A percentile compares a stretch with the other conserved stretches of the same genome.
phyloP scores from a whole-genome alignment of 2,113 vertebrate genomes.

The Tautogolabrus adspersus region DNA sequence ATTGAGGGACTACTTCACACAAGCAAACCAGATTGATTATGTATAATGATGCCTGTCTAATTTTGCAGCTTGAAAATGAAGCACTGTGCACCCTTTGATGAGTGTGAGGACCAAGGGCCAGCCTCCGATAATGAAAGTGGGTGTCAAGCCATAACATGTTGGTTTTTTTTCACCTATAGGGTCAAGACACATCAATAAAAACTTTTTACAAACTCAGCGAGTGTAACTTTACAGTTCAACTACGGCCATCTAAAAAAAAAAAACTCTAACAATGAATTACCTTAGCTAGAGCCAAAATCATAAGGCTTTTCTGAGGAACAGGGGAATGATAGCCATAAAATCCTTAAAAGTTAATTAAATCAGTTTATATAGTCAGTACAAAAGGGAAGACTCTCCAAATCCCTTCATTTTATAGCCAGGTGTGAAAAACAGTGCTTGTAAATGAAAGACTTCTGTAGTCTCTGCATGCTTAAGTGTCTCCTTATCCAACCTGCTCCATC shows the following conservation, averaged over 20 bases:
- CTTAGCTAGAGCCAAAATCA: conserved; percentile 2
- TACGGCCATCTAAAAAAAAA: too few relatives aligned
- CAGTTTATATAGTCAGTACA: conserved; percentile 38
- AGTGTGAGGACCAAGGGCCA: conserved; percentile 18
- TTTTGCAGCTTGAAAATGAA: conserved; percentile 37
- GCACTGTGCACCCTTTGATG: conserved; percentile 32
- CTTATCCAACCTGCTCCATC: conserved; percentile 34
- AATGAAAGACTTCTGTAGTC: conserved; percentile 49
- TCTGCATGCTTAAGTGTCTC: conserved; percentile 46
- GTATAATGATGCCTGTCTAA: conserved; percentile 23
- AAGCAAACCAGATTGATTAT: conserved; percentile 46
- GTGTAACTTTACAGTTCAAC: conserved; percentile 9
- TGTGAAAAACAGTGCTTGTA: conserved; percentile 49
- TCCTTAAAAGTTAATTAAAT: conserved; percentile 57
- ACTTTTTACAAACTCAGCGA: conserved; percentile 1
- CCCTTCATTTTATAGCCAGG: conserved; percentile 57
- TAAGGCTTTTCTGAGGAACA: conserved; percentile 23
- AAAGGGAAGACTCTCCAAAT: conserved; percentile 45
- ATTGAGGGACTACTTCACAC: conserved; percentile 10
- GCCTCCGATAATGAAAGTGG: conserved; percentile 21
- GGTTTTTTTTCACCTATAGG: conserved; percentile 4
- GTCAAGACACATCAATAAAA: conserved; percentile 27
- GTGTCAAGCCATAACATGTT: conserved; percentile 31
- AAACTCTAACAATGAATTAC: background rate
- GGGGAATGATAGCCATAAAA: conserved; percentile 38